These are phyloP conservation scores for Arrhopalites spinosus DNA, from an alignment of 2,888 invertebrate species.

Conservation along the genomic window DNA sequence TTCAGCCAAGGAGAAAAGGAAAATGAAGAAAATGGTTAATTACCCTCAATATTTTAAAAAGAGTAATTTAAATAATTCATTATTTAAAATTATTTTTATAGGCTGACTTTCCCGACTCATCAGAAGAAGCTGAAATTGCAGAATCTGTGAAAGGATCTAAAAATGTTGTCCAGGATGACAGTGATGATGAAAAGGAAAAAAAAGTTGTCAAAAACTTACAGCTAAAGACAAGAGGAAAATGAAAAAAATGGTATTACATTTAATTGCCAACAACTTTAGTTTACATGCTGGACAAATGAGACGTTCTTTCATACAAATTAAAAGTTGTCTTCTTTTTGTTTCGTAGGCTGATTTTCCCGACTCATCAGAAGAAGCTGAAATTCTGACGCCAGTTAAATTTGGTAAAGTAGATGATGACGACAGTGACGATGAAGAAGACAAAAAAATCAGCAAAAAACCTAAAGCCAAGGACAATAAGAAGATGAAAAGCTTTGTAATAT, in stretches of 20 bases:
- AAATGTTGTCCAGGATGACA: background rate
- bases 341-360: background rate
- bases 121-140: slow-evolving; percentile 9
- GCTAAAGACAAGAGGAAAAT: slow-evolving; percentile 55
- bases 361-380: background rate
- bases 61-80: background rate
- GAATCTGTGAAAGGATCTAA: background rate
- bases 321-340: background rate
- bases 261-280: too few species aligned
- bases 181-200: slow-evolving; percentile 15
- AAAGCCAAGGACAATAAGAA: slow-evolving; percentile 18
- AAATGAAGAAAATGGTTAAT: slow-evolving; percentile 48
- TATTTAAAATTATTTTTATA: background rate
- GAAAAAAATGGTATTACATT: slow-evolving; percentile 43
- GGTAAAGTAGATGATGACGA: slow-evolving; percentile 7
- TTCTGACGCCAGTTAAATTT: background rate
- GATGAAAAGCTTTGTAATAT: background rate
- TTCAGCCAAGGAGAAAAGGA: slow-evolving; percentile 55
- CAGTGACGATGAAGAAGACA: background rate
- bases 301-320: background rate
- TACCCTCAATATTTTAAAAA: background rate
- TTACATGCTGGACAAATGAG: too few species aligned
- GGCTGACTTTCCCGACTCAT: background rate
- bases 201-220: slow-evolving; percentile 38
- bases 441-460: slow-evolving; percentile 16